Evolutionary conservation across 2,113 vertebrate species (phyloP).

Genomic region (Saguinus midas): DNA sequence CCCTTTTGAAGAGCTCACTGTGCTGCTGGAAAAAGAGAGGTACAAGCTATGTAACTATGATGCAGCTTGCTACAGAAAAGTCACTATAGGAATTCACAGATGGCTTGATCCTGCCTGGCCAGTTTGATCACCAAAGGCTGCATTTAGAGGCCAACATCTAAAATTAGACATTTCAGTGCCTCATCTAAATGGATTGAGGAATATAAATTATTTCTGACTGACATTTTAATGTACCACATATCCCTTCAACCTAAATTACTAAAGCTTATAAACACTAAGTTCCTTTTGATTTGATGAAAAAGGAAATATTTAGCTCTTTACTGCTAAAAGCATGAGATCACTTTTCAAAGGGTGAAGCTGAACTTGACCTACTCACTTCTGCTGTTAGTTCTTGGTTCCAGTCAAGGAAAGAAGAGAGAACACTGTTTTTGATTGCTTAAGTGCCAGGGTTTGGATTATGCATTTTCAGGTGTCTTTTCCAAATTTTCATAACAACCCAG

Average conservation of each 20-base stretch:
- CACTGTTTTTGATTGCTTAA: fast-evolving
- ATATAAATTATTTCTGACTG: neutral
- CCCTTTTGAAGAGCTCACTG: too few species aligned
- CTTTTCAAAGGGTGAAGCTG: neutral
- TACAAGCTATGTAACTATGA: too few species aligned
- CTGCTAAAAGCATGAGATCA: fast-evolving
- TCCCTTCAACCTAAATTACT: neutral
- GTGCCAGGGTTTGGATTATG: neutral
- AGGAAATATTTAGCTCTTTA: neutral
- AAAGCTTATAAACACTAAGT: too few species aligned
- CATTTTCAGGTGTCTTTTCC: neutral
- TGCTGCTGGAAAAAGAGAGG: fast-evolving
- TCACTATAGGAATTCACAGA: neutral
- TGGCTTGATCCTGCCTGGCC: neutral
- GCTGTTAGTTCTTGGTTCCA: neutral
- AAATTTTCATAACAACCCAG: neutral
- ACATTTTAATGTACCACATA: neutral
- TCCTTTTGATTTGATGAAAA: fast-evolving
- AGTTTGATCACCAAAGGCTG: neutral
- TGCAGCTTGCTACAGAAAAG: too few species aligned
- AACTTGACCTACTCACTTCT: fast-evolving
- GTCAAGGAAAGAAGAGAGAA: neutral
- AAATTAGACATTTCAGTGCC: neutral
- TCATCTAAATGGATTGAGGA: neutral
- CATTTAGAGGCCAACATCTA: neutral